A percentile compares a stretch with the other conserved stretches of the same genome.
Evolutionary conservation across 2,888 invertebrate species (phyloP).

Genomic region (Empis livida): DNA sequence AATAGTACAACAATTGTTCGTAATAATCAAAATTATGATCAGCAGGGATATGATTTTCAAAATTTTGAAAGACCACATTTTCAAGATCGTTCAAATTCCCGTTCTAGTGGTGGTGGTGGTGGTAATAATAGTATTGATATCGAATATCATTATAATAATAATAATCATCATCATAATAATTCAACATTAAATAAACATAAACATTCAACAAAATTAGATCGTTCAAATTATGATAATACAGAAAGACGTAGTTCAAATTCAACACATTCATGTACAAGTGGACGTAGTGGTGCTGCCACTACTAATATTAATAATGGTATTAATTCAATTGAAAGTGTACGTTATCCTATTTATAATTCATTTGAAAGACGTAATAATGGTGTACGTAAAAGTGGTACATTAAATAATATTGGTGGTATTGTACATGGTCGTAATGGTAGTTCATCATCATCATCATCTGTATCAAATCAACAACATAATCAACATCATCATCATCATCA

Average conservation of each 20-base stretch:
- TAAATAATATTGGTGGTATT: conserved; percentile 25
- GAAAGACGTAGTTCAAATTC: conserved; percentile 32
- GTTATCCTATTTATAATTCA: conserved; percentile 29
- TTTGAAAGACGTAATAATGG: conserved; percentile 27
- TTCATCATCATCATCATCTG: conserved; percentile 13
- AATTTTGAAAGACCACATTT: conserved; percentile 48
- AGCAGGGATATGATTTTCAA: conserved; percentile 37
- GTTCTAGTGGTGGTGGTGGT: conserved; percentile 12
- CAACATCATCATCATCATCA: conserved; percentile 14
- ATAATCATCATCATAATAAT: conserved; percentile 11
- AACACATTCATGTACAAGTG: conserved; percentile 27
- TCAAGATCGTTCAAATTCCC: conserved; percentile 7
- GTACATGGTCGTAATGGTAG: conserved; percentile 13
- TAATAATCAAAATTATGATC: background rate
- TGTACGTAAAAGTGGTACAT: conserved; percentile 33
- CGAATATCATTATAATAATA: background rate
- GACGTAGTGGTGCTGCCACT: background rate
- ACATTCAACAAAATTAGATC: conserved; percentile 19
- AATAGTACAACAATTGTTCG: conserved; percentile 24
- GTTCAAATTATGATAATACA: conserved; percentile 24
- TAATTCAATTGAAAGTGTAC: conserved; percentile 7
- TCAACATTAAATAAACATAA: conserved; percentile 15
- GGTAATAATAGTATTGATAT: conserved; percentile 4
- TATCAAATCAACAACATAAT: conserved; percentile 7
- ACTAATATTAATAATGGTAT: conserved; percentile 5